These are phyloP conservation scores for Stomatorhinus walkeri DNA, from an alignment of 2,797 vertebrate species.

Conservation along the genomic window DNA sequence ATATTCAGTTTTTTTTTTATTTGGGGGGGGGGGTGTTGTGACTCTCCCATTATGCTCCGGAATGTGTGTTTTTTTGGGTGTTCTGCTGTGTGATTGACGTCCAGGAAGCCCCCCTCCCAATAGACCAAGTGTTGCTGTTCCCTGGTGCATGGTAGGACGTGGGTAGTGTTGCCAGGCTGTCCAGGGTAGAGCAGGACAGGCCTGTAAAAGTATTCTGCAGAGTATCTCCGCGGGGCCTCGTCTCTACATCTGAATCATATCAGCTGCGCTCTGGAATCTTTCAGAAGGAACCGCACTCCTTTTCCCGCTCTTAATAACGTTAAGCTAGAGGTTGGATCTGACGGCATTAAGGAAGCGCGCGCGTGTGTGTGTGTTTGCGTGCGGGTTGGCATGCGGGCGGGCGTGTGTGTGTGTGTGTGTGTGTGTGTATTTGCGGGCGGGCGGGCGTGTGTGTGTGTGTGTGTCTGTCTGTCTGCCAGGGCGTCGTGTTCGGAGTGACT, in stretches of 20 bases:
- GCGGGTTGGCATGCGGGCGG: background rate
- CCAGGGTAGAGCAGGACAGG: background rate
- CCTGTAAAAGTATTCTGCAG: background rate
- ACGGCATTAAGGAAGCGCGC: background rate
- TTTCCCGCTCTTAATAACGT: background rate
- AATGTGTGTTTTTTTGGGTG: background rate
- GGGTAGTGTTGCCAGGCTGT: no score
- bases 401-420: background rate
- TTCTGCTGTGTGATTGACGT: background rate
- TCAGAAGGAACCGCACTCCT: background rate
- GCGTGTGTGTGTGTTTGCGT: background rate
- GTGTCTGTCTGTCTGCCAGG: background rate
- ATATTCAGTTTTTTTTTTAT: background rate
- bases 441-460: background rate
- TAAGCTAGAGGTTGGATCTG: background rate
- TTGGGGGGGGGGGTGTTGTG: background rate
- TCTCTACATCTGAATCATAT: background rate
- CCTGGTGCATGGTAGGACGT: background rate
- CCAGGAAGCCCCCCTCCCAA: background rate
- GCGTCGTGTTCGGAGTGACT: constrained; percentile 5
- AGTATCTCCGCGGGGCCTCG: background rate
- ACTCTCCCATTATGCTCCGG: background rate
- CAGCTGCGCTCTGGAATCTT: background rate
- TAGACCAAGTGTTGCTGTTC: background rate
- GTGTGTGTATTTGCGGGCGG: background rate